Base-by-base conservation (phyloP, 2,113 vertebrate genomes). In the Ranitomeya imitator region DNA sequence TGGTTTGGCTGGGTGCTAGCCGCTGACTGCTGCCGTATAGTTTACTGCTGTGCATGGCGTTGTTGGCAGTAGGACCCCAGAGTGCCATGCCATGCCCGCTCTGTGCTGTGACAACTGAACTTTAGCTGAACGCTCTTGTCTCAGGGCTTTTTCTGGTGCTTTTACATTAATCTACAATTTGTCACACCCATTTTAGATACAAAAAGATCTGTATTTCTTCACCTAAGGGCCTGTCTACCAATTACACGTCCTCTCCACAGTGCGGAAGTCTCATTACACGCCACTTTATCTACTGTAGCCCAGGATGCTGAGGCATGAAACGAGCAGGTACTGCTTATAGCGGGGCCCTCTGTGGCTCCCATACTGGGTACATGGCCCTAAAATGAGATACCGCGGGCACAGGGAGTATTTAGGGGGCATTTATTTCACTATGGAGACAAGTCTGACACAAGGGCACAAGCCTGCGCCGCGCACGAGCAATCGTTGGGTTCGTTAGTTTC, bases 121-220 rank as follows among this genome's bases (percentile, higher is more conserved):
- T 60, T 31, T 60, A 59, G 31, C 1, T 80, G 37, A 76, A 52
- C 16, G 1, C 45, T 16, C 51, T 76, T 76, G 73, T 76, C 73
- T 52, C 16, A 14, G 21, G 4, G 54, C 57, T 57, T 6, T 7
- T 55, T 52, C 77, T 1, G 13, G 2, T 4, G 13, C 19, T 59
- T 26, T 55, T 31, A 1, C 73, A 57, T 60, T 67, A 23, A 52
- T 83, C 31, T 8, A 67, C 21, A 45, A 65, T 83, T 83, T 60
- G 31, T 84, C 82, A 84, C 82, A 69, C 82, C 63, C 63, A 69
- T 71, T 67, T 54, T 26, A 4, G 19, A 65, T 83, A 52, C 60
- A 83, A 57, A 15, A 69, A 59, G 57, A 37, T 45, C 26, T 63
- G 55, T 83, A 52, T 52, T 83, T 83, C 37, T 51, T 84, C 7